A percentile compares a stretch with the other conserved stretches of the same genome.
Evolutionary conservation across 2,797 vertebrate species (phyloP).

Genomic region (Amazona ochrocephala): DNA sequence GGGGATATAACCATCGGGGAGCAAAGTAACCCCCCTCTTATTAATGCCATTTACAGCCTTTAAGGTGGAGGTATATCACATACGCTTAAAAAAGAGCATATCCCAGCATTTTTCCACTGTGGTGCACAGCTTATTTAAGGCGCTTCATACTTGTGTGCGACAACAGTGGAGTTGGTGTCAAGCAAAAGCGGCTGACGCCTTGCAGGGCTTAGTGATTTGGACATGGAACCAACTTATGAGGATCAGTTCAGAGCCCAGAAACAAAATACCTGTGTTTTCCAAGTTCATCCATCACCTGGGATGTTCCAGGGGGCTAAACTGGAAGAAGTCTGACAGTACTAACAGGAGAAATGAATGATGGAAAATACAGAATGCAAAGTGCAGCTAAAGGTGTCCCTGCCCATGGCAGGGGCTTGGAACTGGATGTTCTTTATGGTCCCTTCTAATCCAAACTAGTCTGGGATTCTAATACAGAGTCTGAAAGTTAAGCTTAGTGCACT

Average conservation of each 20-base stretch:
- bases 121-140: background rate
- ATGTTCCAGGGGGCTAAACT: background rate
- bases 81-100: background rate
- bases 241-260: background rate
- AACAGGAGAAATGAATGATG: background rate
- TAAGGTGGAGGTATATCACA: background rate
- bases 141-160: background rate
- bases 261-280: background rate
- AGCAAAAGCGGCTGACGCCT: background rate
- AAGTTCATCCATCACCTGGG: background rate
- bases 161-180: background rate
- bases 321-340: background rate
- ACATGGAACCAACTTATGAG: background rate
- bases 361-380: background rate
- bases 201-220: background rate
- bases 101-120: background rate
- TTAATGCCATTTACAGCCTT: background rate
- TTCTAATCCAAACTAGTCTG: background rate
- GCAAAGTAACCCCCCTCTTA: background rate
- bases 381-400: background rate
- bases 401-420: background rate
- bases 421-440: background rate
- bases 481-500: background rate
- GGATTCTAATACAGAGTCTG: background rate
- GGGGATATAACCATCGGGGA: background rate